Evolutionary conservation across 2,888 invertebrate species (phyloP).

Genomic region (Lycia hirtaria): DNA sequence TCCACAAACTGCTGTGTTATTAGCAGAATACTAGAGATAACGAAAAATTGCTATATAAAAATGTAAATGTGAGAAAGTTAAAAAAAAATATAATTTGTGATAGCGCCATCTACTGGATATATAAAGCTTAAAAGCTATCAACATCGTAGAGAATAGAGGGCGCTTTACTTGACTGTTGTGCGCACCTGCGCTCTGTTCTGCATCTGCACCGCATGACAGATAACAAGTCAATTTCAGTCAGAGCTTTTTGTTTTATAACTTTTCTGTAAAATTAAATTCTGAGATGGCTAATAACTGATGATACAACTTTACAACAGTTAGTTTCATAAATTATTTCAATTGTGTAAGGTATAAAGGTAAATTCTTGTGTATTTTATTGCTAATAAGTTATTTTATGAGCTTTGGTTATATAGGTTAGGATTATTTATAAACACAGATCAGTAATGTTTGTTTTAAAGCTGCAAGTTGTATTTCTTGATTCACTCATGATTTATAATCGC

Average conservation of each 20-base stretch:
- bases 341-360: too few relatives aligned
- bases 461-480: neutral
- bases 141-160: neutral
- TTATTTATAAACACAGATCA: conserved; percentile 32
- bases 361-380: too few relatives aligned
- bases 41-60: too few relatives aligned
- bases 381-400: conserved; percentile 30
- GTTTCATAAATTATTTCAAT: neutral
- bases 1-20: neutral
- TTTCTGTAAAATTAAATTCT: too few relatives aligned
- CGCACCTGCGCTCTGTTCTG: too few relatives aligned
- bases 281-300: neutral
- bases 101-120: conserved; percentile 28
- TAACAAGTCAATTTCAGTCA: neutral
- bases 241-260: too few relatives aligned
- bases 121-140: conserved; percentile 29
- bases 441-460: neutral
- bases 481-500: neutral
- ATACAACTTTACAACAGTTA: neutral
- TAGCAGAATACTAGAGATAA: too few relatives aligned
- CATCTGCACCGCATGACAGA: conserved; percentile 9
- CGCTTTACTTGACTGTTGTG: neutral
- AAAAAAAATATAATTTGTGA: neutral
- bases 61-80: neutral
- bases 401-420: conserved; percentile 42